A percentile compares a stretch with the other conserved stretches of the same genome.
Conservation (phyloP, 2,888 invertebrate species). For the Timandra comae region DNA sequence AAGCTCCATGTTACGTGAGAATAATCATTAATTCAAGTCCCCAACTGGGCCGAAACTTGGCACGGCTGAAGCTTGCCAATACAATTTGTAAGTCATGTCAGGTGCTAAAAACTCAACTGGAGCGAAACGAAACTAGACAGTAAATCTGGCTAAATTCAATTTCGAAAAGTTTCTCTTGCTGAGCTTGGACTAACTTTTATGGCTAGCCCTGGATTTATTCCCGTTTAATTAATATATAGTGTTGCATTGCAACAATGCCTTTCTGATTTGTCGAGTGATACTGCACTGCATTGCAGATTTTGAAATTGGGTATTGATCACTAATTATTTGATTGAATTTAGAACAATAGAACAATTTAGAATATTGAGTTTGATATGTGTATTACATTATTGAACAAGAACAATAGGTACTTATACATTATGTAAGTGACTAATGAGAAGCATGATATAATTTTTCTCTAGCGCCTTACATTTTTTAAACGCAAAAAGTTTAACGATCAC, state of each 20-base stretch:
- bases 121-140: slow-evolving; percentile 45
- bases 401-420: too few species aligned
- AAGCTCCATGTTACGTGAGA: slow-evolving; percentile 19
- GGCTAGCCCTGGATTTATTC: slow-evolving; percentile 32
- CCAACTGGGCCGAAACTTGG: slow-evolving; percentile 27
- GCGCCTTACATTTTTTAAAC: too few species aligned
- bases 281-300: background rate
- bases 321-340: too few species aligned
- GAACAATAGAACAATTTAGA: too few species aligned
- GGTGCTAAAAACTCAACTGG: slow-evolving; percentile 58
- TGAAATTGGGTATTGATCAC: too few species aligned
- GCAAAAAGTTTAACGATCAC: too few species aligned
- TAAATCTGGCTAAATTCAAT: slow-evolving; percentile 61
- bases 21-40: slow-evolving; percentile 39
- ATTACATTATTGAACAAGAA: too few species aligned
- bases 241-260: slow-evolving; percentile 8
- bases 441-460: too few species aligned
- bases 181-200: slow-evolving; percentile 36
- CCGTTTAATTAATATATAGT: slow-evolving; percentile 30
- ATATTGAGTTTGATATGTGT: too few species aligned
- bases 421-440: too few species aligned
- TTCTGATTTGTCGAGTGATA: background rate
- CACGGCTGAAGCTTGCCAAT: slow-evolving; percentile 42
- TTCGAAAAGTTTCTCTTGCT: slow-evolving; percentile 40
- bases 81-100: slow-evolving; percentile 63